Evolutionary conservation across 1,140 invertebrate genomes (phyloP), one percentile per base, ranked within the genome.

Genomic region (Leptopilina clavipes): DNA sequence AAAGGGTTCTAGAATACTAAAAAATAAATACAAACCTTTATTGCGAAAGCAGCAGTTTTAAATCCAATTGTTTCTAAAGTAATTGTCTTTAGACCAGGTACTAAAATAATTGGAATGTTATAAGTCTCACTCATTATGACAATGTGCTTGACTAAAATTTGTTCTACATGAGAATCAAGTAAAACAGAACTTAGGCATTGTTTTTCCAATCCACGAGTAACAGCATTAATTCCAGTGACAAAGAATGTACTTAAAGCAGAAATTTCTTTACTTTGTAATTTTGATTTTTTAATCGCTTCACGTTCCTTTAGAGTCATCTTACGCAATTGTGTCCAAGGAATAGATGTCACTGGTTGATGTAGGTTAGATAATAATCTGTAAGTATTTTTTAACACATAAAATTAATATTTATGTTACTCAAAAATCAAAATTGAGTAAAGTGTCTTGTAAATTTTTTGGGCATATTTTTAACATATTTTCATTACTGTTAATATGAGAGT

Each of bases 131-230:
- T 83, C 89, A 91, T 90, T 2, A 75, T 52, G 65, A 90, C 72
- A 70, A 91, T 78, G 73, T 91, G 90, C 74, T 87, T 90, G 18
- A 90, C 73, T 70, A 90, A 54, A 6, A 76, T 75, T 5, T 87
- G 85, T 25, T 90, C 86, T 0, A 88, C 82, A 59, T 78, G 84
- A 2, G 87, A 80, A 59, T 90, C 87, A 37, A 90, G 71, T 76
- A 91, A 73, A 19, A 90, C 74, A 14, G 83, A 89, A 52, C 82
- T 84, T 5, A 87, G 3, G n/a, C 77, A 77, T 5, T 86, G 37
- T 31, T 86, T 90, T 75, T 91, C 90, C 54, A 91, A 73, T 18
- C 83, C 74, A 18, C 86, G 81, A 45, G 89, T 90, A 5, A 89
- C 82, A 44, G 77, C 80, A 84, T 91, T 91, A 1, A 89, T 79